Percentiles rank a stretch among this genome's conserved stretches.
Conservation (phyloP, 2,797 vertebrate species). For the Enteromius trimaculatus region DNA sequence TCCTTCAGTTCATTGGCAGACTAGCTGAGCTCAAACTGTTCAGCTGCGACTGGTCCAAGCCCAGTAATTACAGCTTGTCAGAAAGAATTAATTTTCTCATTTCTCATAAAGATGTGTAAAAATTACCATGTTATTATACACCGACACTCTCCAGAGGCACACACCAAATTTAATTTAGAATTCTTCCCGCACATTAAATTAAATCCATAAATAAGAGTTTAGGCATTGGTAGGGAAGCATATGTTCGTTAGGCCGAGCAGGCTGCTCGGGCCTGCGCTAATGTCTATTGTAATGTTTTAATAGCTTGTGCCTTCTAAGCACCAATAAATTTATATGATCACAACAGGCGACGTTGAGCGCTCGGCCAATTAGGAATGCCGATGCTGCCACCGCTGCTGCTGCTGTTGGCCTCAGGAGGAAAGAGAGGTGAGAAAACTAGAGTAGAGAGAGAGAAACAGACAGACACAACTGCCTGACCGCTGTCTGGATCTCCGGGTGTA, state of each 20-base stretch:
- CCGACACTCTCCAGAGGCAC: conserved; percentile 98
- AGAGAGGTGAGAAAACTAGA: conserved; percentile 66
- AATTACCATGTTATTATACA: conserved; percentile 99
- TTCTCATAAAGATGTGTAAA: conserved; percentile 99
- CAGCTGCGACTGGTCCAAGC: conserved; percentile 99
- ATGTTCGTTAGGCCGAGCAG: conserved; percentile 95
- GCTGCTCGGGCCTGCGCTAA: conserved; percentile 90
- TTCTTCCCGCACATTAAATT: conserved; percentile 99
- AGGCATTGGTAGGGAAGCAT: conserved; percentile 96
- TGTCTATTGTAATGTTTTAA: conserved; percentile 99
- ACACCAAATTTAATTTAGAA: conserved; percentile 99
- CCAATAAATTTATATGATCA: conserved; percentile 97
- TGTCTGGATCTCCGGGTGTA: background rate
- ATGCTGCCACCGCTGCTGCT: conserved; percentile 28
- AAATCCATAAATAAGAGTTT: conserved; percentile 99
- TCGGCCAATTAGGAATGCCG: conserved; percentile 88
- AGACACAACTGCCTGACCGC: background rate
- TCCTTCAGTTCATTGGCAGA: conserved; percentile 91
- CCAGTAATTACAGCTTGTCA: conserved; percentile 99
- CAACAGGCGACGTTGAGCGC: conserved; percentile 87
- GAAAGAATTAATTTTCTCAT: conserved; percentile 99
- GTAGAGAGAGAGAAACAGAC: conserved; percentile 64
- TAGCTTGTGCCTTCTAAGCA: conserved; percentile 95
- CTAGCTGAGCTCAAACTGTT: conserved; percentile 95
- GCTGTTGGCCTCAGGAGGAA: conserved; percentile 39